A percentile compares a stretch with the other conserved stretches of the same genome.
Evolutionary conservation across 2,113 vertebrate genomes (phyloP).

Genomic region (Ptilonorhynchus violaceus): DNA sequence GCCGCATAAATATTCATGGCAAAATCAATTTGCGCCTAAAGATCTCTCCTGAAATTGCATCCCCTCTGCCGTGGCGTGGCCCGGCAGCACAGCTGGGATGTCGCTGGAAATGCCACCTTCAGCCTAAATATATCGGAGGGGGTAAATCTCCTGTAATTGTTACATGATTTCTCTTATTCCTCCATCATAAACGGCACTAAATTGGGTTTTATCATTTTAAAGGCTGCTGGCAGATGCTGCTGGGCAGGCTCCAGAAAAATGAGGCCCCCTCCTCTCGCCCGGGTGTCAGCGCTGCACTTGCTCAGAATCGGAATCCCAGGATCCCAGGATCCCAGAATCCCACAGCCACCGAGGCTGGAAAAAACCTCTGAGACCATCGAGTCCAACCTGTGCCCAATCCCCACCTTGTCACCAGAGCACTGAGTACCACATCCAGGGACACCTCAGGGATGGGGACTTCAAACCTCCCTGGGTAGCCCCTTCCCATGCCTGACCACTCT

Average conservation of each 20-base stretch:
- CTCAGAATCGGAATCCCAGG: neutral
- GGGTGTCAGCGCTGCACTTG: neutral
- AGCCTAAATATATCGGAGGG: neutral
- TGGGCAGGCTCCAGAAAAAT: neutral
- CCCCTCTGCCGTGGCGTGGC: neutral
- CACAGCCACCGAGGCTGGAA: neutral
- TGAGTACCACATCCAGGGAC: accelerated
- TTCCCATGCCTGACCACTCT: neutral
- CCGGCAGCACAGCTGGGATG: neutral
- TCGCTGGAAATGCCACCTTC: neutral
- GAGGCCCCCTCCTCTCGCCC: accelerated
- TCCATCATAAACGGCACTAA: neutral
- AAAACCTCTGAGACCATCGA: neutral
- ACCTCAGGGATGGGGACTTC: neutral
- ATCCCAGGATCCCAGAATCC: neutral
- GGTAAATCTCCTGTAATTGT: conserved; percentile 48
- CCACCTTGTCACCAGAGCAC: neutral
- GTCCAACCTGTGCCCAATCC: neutral
- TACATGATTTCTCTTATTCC: conserved; percentile 9
- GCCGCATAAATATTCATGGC: conserved; percentile 55
- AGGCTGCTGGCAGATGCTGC: neutral
- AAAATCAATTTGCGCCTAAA: conserved; percentile 57
- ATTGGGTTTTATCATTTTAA: neutral
- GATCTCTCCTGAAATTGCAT: conserved; percentile 7
- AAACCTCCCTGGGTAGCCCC: neutral